Evolutionary conservation across 2,797 vertebrate genomes (phyloP), one percentile per base, ranked within the genome.

Genomic region (Anableps anableps): DNA sequence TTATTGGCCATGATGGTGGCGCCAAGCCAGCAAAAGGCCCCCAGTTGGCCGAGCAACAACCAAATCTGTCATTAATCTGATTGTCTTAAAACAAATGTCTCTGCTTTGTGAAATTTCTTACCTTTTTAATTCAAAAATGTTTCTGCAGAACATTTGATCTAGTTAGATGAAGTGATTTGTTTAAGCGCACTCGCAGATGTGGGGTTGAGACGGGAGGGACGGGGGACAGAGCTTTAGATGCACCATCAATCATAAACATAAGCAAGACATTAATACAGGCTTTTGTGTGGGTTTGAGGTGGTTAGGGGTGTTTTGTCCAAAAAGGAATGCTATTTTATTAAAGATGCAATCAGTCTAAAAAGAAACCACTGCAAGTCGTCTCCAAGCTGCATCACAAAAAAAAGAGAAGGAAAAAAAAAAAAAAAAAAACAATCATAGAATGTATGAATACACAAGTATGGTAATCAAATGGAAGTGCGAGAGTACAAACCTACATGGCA

Each of bases 111-210:
- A 95, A 93, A 92, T 93, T 92, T 93, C 90, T 88, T 94, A 94
- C 91, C 93, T 94, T 94, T 95, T 94, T 94, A 94, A 94, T 95
- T 92, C 90, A 92, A 94, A 95, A 93, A 94, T 93, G 94, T 91
- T 60, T 92, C 89, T 90, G 90, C 70, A 11, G 91, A 89, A 92
- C 82, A 89, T 89, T 86, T 93, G 93, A 95, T 94, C 64, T 76
- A 91, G 92, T 95, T 95, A 94, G 85, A 85, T 1, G 41, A 77
- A 90, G 88, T 92, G 91, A 94, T 95, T 94, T 95, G 92, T 92
- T 94, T 94, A 93, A 90, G 91, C 76, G 68, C 85, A 84, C 80
- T 92, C 84, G 86, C 85, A 84, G 85, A 88, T 45, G 80, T 86
- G 78, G 72, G 81, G 72, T 81, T 85, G 86, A 83, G 86, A 81